Conservation (phyloP, 1,140 invertebrate species). For the Bombus superbus region DNA sequence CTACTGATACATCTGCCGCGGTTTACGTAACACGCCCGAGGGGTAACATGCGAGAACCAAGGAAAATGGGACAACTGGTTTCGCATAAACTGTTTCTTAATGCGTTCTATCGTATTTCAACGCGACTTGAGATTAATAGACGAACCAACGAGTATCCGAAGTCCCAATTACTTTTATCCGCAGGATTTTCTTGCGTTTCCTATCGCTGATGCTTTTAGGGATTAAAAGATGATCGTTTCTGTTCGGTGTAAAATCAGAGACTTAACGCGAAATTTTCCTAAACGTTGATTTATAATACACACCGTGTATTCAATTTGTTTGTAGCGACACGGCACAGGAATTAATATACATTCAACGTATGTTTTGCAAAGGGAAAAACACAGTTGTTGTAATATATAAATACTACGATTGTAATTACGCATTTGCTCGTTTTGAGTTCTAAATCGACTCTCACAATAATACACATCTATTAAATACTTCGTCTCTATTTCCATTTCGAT, state of each 20-base stretch:
- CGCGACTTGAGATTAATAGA: not conserved
- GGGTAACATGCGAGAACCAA: not conserved
- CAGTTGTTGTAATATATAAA: too few species aligned
- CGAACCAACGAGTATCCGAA: not conserved
- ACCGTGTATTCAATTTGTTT: too few species aligned
- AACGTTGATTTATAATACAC: too few species aligned
- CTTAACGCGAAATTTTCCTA: too few species aligned
- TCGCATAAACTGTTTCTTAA: not conserved
- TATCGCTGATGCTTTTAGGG: not conserved
- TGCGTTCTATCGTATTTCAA: not conserved
- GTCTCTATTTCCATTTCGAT: not conserved
- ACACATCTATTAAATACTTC: too few species aligned
- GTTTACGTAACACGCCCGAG: conserved; percentile 41
- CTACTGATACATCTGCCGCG: conserved; percentile 50
- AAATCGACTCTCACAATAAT: not conserved
- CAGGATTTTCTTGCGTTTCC: not conserved
- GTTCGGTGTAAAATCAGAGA: too few species aligned
- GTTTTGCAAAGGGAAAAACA: too few species aligned
- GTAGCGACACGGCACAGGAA: too few species aligned
- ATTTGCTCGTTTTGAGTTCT: too few species aligned
- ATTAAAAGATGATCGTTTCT: not conserved
- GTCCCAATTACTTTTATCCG: not conserved
- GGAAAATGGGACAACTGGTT: conserved; percentile 16
- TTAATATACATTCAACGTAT: too few species aligned
- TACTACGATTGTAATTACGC: too few species aligned